Evolutionary conservation across 2,888 invertebrate species (phyloP), one percentile per base, ranked within the genome.

Genomic region (Cephus nigrinus): DNA sequence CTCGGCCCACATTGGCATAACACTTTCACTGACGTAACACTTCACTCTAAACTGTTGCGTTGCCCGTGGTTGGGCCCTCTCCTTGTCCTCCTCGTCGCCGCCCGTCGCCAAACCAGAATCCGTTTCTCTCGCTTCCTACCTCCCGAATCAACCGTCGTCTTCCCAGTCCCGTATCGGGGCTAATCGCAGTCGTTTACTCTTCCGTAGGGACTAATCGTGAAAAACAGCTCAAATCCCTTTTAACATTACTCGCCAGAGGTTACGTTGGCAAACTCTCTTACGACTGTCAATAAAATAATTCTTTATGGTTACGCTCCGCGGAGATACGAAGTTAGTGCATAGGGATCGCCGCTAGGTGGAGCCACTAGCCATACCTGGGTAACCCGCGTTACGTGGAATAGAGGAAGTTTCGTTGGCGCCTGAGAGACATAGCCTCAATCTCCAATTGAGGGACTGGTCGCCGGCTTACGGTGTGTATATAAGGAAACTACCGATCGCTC

Each of bases 1-100:
- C 91, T 91, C 91, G 91, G 91, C 91, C 91, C 90, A 91, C 90
- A 91, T 91, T 87, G 90, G 90, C 89, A 91, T 91, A 91, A 91
- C 90, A 91, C 91, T 91, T 91, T 91, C 91, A 91, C 91, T 91
- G 91, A 91, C 90, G 91, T 91, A 91, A 91, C 90, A 90, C 90
- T 88, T 90, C 87, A 86, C 88, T 90, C 89, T 90, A 90, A 91
- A 91, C 89, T 91, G 89, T 91, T 91, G 91, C 91, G 91, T 90
- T 85, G 85, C 83, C 82, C 91, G 91, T 90, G 85, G 85, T 83
- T 82, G 77, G 81, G 81, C 79, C 76, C 74, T 76, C 75, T 71
- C 76, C 76, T 69, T 75, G 71, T 78, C 73, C 68, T 80, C 71
- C 71, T 12, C 71, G 5, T 31, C 12, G 71, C 71, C 33, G 71